phyloP scores from a whole-genome alignment of 2,113 vertebrate genomes.

The Zosterops pallidus region DNA sequence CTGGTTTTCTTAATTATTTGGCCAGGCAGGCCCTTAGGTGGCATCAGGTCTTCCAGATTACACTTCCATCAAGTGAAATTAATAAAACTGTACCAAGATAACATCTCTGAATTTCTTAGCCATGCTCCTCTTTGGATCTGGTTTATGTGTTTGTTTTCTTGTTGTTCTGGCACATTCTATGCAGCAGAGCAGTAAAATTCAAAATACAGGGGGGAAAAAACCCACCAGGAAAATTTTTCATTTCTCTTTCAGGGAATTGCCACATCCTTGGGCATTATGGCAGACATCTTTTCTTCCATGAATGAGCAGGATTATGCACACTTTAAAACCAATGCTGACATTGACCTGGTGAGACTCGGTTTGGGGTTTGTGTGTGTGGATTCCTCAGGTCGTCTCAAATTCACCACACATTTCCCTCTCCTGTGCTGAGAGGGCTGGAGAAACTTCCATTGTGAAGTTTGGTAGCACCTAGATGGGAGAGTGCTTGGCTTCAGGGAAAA shows the following conservation, averaged over 20 bases:
- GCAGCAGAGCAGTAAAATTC: not conserved
- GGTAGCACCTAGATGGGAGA: not conserved
- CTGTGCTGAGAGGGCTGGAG: not conserved
- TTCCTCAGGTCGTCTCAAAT: not conserved
- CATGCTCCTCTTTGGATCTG: not conserved
- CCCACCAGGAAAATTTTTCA: not conserved
- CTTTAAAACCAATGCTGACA: constrained; percentile 79
- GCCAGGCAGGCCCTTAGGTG: not conserved
- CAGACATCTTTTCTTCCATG: constrained; percentile 91
- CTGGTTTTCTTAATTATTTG: not conserved
- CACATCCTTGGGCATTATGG: constrained; percentile 87
- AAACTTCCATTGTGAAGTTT: not conserved
- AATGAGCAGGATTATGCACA: constrained; percentile 83
- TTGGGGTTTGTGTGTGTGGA: not conserved
- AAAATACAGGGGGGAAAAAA: not conserved
- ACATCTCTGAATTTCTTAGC: not conserved
- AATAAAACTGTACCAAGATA: not conserved
- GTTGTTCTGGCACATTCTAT: not conserved
- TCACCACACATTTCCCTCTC: not conserved
- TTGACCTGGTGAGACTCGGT: constrained; percentile 78
- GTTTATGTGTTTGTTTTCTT: not conserved
- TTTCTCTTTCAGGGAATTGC: constrained; percentile 80
- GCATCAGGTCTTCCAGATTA: not conserved
- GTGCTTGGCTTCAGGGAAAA: not conserved
- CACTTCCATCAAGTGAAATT: not conserved